Base-by-base conservation (phyloP, 1,140 invertebrate species). In the Drosophila paulistorum region DNA sequence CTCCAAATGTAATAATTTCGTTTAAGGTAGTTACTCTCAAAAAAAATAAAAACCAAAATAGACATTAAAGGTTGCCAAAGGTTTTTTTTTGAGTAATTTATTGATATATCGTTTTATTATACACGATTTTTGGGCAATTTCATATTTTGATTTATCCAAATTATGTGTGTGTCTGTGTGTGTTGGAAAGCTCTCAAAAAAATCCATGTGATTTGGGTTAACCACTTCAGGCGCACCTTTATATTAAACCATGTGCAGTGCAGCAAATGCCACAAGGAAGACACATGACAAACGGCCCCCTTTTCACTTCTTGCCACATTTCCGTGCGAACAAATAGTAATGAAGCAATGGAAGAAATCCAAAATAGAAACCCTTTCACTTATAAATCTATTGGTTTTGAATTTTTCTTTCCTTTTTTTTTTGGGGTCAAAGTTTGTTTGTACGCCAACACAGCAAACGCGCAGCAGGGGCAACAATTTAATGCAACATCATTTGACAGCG, bases 381-480 rank as follows among this genome's bases (percentile, higher is more conserved):
- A 64, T 35, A 79, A 67, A 85, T 75, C 82, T 75, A 81, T 71
- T 81, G 73, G 63, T 66, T 69, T 71, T 81, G 54, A 65, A 70
- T 23, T 65, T 71, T 13, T 48, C 59, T 23, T 41, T 69, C 35
- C 2, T 48, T 30, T 7, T 26, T 64, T 41, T 62, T 77, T 79
- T 72, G 58, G 83, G 83, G 83, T 87, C 83, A 86, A 86, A 86
- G 83, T 87, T 87, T 87, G 68, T 76, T 69, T 72, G 64, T 70
- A 81, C 83, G 68, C 83, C 77, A 78, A 79, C 68, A 68, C 67
- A 63, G 54, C 67, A 63, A 45, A 42, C 65, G 41, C 76, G 59
- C 74, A 72, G 81, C 81, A 65, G 81, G 79, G 65, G 78, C 73
- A 79, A 41, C 78, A 77, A 83, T 87, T 86, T 87, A 87, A 83